Base-by-base conservation (phyloP, 2,888 invertebrate genomes). In the Linnaemya tessellans region DNA sequence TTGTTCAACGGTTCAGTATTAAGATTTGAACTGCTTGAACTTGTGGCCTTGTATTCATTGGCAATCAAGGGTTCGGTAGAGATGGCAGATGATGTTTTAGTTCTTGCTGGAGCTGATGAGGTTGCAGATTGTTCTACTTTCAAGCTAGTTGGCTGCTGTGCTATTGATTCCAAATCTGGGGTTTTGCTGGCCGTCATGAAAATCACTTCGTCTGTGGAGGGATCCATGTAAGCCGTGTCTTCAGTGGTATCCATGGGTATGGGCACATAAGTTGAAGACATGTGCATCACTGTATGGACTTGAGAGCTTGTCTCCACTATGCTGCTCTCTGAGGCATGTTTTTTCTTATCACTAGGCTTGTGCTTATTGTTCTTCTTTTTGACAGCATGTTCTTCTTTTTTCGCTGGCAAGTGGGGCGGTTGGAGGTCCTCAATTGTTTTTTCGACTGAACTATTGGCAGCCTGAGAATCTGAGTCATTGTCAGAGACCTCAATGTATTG, bases 181-280 rank as follows among this genome's bases (percentile, higher is more conserved):
- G 92, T 92, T 35, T 89, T 90, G 70, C 89, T 91, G 11, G 91
- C 90, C n/a, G 92, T 91, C 89, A 91, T 90, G 54, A 91, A 90
- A 64, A 91, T 91, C 0, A 91, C 89, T 74, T 93, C 93, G 62
- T 92, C 92, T 15, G 90, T 89, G 3, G 92, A 90, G 49, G 89
- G 88, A 88, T 92, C 91, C 67, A 92, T 80, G 3, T 84, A 86
- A 1, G 83, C 74, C 1, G 64, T 51, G 15, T 82, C 86, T 78
- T 88, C 90, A 1, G 79, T 87, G 13, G 75, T 87, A n/a, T 88
- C 89, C 89, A 92, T 90, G 3, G 90, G 88, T 89, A 91, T 90
- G n/a, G 91, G 89, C 60, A 90, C 87, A 73, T 91, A 91, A 2
- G 88, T 87, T 3, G 91, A 91, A 15, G 90, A 87, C 70, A 88